These are phyloP conservation scores for Microtus californicus DNA, from an alignment of 2,797 vertebrate genomes.

Conservation along the genomic window DNA sequence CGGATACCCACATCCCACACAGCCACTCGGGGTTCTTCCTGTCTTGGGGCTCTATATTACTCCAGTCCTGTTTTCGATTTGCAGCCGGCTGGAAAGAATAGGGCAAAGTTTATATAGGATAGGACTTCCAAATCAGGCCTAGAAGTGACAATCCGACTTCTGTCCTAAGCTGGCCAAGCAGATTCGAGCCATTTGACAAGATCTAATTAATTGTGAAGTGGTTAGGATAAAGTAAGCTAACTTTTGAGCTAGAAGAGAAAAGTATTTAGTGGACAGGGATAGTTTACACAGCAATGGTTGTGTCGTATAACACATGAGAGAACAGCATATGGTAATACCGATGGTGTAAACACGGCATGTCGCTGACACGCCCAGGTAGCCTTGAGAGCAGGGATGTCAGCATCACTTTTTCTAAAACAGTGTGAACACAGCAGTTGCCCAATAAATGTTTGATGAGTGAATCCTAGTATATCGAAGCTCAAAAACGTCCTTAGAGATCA, in stretches of 20 bases:
- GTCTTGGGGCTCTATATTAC: not conserved
- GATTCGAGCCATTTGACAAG: not conserved
- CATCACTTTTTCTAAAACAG: constrained; percentile 46
- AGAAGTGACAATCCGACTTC: not conserved
- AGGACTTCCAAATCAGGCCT: not conserved
- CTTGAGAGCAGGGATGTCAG: constrained; percentile 31
- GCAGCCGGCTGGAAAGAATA: not conserved
- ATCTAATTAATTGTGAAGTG: not conserved
- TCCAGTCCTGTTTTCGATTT: not conserved
- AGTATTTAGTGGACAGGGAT: constrained; percentile 26
- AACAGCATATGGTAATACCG: not conserved
- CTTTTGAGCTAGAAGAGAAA: not conserved
- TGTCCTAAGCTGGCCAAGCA: not conserved
- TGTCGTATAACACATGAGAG: not conserved
- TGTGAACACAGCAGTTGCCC: constrained; percentile 9
- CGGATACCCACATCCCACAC: not conserved
- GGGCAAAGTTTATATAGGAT: not conserved
- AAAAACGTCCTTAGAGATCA: constrained; percentile 58
- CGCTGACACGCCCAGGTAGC: not conserved
- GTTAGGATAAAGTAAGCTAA: not conserved
- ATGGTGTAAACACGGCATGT: constrained; percentile 1
- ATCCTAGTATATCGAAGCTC: constrained; percentile 35
- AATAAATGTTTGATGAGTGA: constrained; percentile 64
- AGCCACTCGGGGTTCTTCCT: not conserved
- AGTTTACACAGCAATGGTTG: constrained; percentile 28